Evolutionary conservation across 2,113 vertebrate genomes (phyloP), one percentile per base, ranked within the genome.

Genomic region (Micromys minutus): DNA sequence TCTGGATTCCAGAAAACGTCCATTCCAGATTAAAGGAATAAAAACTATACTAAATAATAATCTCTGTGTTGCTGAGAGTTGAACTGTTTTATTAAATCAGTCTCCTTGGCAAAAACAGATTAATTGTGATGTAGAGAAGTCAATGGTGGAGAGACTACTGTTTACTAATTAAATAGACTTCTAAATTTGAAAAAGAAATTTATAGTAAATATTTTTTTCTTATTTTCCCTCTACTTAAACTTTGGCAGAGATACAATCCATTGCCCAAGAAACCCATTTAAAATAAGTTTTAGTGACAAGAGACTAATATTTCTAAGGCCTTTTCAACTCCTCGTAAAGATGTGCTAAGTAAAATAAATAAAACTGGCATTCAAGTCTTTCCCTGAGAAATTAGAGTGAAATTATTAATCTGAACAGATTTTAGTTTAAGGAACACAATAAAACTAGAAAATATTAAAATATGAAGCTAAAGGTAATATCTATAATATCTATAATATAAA

Each of bases 381-480:
- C 34, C 52, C 10, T 45, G 47, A 76, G 55, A 94, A 71, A 67
- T 59, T 52, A 74, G 50, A 89, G 76, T 3, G 57, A 19, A 26
- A 71, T 6, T 8, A n/a, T 95, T 90, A 87, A 86, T 75, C n/a
- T 63, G 34, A 65, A 45, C 80, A n/a, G 76, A 13, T 83, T 57
- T 71, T 83, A 92, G 31, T 83, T 6, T 36, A 42, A 61, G 55
- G 50, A 72, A 85, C 5, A 76, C 89, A 87, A 81, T 7, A 86
- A 94, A 89, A 75, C 75, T 75, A 29, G 61, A 57, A 92, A 87
- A 81, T 34, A 76, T 86, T 75, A 80, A 89, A 47, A 65, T 61
- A 61, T 55, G 26, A 87, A 55, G 22, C 29, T 52, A 69, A 47
- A 87, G 7, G 5, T 69, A 52, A 17, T 31, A 87, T 45, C 42